Evolutionary conservation across 1,140 invertebrate genomes (phyloP).

Genomic region (Frieseomelitta varia): DNA sequence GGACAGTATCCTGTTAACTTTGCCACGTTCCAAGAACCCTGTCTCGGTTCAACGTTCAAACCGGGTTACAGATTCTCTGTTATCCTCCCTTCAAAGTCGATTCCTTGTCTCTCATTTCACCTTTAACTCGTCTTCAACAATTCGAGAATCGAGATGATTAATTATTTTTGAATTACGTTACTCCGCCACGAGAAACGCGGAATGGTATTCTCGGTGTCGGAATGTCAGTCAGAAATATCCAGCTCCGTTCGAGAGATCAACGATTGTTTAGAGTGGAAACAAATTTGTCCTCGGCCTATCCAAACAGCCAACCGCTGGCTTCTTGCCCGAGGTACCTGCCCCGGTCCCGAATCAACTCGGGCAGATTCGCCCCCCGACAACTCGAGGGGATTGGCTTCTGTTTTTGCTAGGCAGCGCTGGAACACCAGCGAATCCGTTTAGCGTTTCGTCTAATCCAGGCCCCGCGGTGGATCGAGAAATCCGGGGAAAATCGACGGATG

Average conservation of each 20-base stretch:
- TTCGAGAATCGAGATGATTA: no score
- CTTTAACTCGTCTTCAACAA: no score
- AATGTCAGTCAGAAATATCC: no score
- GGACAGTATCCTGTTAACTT: not conserved
- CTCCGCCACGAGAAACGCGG: not conserved
- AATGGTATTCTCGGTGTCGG: not conserved
- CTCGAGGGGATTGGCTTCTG: constrained; percentile 60
- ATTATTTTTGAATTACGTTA: not conserved
- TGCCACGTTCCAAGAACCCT: not conserved
- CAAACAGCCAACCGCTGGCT: constrained; percentile 16
- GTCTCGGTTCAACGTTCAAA: not conserved
- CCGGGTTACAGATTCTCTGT: not conserved
- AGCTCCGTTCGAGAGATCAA: not conserved
- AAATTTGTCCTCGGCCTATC: constrained; percentile 44
- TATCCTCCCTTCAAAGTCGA: not conserved
- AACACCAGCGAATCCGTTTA: constrained; percentile 60
- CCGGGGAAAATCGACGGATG: constrained; percentile 59
- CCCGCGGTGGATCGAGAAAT: constrained; percentile 38
- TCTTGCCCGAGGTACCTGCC: constrained; percentile 26
- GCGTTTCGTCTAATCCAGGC: constrained; percentile 55
- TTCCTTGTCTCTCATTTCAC: not conserved
- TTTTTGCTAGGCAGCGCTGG: constrained; percentile 57
- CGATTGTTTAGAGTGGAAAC: constrained; percentile 39
- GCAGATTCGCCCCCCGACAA: constrained; percentile 35
- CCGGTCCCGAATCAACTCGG: constrained; percentile 49